These are phyloP conservation scores for Atlantisia rogersi DNA, from an alignment of 2,113 vertebrate species.

Conservation along the genomic window DNA sequence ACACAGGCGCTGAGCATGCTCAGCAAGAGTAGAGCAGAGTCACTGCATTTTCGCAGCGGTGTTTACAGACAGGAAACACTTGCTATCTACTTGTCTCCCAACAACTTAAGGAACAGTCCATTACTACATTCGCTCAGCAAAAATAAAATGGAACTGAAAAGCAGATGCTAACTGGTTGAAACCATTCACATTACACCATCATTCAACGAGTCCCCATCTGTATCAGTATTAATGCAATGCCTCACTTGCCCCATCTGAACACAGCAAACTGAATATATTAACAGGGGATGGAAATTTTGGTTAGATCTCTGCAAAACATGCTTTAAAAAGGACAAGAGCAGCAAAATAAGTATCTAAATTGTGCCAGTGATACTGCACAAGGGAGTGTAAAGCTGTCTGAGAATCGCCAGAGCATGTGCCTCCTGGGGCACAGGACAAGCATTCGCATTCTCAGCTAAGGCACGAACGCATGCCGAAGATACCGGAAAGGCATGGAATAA, in stretches of 20 bases:
- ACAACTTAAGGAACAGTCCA: neutral
- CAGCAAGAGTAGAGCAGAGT: neutral
- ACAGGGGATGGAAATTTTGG: neutral
- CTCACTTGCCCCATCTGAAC: neutral
- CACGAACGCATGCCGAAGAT: neutral
- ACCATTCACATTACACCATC: neutral
- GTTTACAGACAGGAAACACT: neutral
- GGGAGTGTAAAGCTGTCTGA: neutral
- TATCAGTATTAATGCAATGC: neutral
- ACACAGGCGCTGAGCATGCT: neutral
- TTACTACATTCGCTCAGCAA: neutral
- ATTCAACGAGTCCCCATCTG: neutral
- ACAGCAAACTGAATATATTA: neutral
- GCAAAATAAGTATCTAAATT: neutral
- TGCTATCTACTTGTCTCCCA: neutral
- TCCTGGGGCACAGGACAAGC: neutral
- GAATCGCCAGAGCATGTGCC: neutral
- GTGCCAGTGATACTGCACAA: neutral
- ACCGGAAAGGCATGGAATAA: slow-evolving; percentile 28
- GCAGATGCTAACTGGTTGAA: slow-evolving; percentile 1
- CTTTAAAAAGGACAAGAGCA: neutral
- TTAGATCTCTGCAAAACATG: neutral
- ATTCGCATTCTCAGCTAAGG: slow-evolving; percentile 31
- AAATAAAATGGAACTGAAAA: slow-evolving; percentile 21
- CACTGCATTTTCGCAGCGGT: neutral